Evolutionary conservation across 92 coral and sea anemone species (phyloP).

Genomic region (Porites cylindrica): DNA sequence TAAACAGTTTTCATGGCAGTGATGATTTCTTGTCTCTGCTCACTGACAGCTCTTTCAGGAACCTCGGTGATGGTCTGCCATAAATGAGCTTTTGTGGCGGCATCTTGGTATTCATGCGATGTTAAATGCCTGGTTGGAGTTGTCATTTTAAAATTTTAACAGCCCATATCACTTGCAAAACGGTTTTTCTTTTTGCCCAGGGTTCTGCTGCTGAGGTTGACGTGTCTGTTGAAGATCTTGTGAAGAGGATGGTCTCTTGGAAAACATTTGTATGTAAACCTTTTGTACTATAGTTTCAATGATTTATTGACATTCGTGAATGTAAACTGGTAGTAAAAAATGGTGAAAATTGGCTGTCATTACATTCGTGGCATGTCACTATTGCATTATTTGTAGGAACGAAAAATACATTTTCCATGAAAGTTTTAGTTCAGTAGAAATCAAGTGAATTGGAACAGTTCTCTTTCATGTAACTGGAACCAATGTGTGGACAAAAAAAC

Average conservation of each 20-base stretch:
- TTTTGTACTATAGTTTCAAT: background rate
- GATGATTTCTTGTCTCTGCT: background rate
- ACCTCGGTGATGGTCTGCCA: background rate
- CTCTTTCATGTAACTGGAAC: background rate
- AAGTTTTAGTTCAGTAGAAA: background rate
- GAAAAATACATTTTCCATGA: background rate
- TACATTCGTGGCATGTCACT: background rate
- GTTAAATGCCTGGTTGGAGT: too few species aligned
- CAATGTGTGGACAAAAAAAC: background rate
- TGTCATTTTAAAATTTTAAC: too few species aligned
- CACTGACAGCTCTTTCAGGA: background rate
- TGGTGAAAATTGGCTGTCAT: background rate
- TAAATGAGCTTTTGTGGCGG: background rate
- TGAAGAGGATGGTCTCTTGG: too few species aligned
- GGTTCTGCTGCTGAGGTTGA: too few species aligned
- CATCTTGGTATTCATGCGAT: background rate
- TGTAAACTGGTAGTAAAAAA: background rate
- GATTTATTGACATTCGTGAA: background rate
- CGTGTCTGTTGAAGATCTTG: too few species aligned
- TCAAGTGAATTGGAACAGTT: background rate
- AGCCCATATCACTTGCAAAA: too few species aligned
- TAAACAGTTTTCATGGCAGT: background rate
- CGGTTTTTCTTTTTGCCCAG: too few species aligned
- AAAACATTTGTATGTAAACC: too few species aligned
- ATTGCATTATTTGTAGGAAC: background rate